These are phyloP conservation scores for Nephotettix cincticeps DNA, from an alignment of 1,140 invertebrate species.

Conservation along the genomic window DNA sequence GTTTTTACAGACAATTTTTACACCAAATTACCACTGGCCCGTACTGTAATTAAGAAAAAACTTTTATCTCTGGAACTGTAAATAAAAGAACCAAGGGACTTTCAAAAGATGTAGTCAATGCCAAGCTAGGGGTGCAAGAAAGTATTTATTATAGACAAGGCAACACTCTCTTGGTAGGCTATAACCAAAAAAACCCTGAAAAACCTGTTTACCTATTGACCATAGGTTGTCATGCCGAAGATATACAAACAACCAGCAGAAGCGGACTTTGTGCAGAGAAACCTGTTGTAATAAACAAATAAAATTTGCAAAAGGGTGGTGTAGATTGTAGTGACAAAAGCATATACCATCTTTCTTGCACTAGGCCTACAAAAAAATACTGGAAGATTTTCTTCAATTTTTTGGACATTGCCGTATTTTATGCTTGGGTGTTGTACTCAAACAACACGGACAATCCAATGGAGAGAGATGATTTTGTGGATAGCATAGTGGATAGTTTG, in stretches of 20 bases:
- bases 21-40: slow-evolving; percentile 23
- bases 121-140: too few relatives aligned
- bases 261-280: not conserved
- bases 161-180: too few relatives aligned
- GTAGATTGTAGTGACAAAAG: slow-evolving; percentile 21
- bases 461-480: not conserved
- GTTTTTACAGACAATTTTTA: slow-evolving; percentile 26
- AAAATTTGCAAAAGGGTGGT: slow-evolving; percentile 20
- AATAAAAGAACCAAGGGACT: too few relatives aligned
- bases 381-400: slow-evolving; percentile 25
- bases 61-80: too few relatives aligned
- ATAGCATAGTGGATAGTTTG: not conserved
- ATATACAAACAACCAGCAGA: slow-evolving; percentile 9
- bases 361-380: slow-evolving; percentile 6
- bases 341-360: slow-evolving; percentile 20
- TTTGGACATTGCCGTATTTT: slow-evolving; percentile 19
- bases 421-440: slow-evolving; percentile 18
- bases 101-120: too few relatives aligned
- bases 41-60: slow-evolving; percentile 2
- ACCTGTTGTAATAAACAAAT: slow-evolving; percentile 25
- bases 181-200: slow-evolving; percentile 17
- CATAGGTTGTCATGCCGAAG: slow-evolving; percentile 12
- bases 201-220: slow-evolving; percentile 26
- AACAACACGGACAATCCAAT: slow-evolving; percentile 18
- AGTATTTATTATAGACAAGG: slow-evolving; percentile 17